Percentiles rank a stretch among this genome's conserved stretches.
Evolutionary conservation across 2,113 vertebrate species (phyloP).

Genomic region (Craseonycteris thonglongyai): DNA sequence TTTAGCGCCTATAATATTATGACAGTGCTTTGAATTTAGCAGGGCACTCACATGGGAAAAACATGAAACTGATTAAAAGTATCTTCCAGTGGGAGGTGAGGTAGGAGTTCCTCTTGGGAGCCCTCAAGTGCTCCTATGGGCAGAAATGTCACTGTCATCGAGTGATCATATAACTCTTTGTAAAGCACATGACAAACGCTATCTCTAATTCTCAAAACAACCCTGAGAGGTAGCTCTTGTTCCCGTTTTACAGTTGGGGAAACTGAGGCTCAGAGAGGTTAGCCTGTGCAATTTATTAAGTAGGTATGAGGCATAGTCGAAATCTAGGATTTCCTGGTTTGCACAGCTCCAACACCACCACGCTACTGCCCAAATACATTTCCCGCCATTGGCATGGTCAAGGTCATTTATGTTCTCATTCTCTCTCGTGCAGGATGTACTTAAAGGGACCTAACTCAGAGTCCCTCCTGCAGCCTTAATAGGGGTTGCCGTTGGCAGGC

Average conservation of each 20-base stretch:
- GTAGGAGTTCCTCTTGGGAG: background rate
- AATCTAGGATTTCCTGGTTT: background rate
- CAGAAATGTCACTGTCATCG: background rate
- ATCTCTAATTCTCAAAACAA: background rate
- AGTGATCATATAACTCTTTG: background rate
- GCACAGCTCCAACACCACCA: background rate
- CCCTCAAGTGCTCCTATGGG: background rate
- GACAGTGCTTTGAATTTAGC: background rate
- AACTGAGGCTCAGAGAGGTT: background rate
- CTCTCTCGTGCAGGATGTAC: background rate
- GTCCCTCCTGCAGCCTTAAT: background rate
- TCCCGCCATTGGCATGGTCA: background rate
- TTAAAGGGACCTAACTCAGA: background rate
- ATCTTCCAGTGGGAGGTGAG: background rate
- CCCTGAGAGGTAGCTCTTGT: background rate
- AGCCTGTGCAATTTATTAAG: background rate
- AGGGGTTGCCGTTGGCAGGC: slow-evolving; percentile 37
- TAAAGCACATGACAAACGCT: background rate
- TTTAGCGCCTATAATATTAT: background rate
- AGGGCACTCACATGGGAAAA: background rate
- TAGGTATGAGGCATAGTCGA: background rate
- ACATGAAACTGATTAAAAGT: background rate
- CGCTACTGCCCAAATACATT: background rate
- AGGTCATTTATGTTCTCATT: background rate
- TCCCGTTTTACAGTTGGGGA: background rate